phyloP scores from a whole-genome alignment of 2,113 vertebrate genomes.

The Cynopterus brachyotis region DNA sequence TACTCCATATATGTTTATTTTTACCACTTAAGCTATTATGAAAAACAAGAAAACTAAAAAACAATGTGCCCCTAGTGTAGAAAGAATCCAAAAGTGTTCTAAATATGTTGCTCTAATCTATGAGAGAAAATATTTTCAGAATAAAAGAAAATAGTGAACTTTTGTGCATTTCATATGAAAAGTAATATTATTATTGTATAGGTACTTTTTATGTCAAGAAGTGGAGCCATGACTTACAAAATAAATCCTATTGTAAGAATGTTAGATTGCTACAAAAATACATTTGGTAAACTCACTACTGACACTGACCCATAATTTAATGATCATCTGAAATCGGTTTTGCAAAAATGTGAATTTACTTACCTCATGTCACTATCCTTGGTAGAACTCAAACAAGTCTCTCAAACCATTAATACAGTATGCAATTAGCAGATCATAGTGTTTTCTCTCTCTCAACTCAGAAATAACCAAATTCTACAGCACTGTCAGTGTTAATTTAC shows the following conservation, averaged over 20 bases:
- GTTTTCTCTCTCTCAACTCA: neutral
- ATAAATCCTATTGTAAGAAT: neutral
- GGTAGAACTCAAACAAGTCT: neutral
- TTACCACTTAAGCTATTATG: neutral
- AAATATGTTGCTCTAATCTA: neutral
- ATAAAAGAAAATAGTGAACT: neutral
- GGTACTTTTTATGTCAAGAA: neutral
- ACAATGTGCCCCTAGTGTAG: neutral
- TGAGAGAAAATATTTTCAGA: neutral
- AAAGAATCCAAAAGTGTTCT: neutral
- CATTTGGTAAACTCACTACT: neutral
- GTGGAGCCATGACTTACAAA: neutral
- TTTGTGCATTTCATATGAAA: neutral
- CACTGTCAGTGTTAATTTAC: neutral
- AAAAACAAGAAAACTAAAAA: conserved; percentile 6
- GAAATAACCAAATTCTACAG: conserved; percentile 35
- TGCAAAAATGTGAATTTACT: neutral
- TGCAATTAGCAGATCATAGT: neutral
- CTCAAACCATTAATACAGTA: neutral
- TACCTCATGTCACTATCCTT: neutral
- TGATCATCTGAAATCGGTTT: neutral
- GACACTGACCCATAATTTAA: neutral
- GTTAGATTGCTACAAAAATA: neutral
- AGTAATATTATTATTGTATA: neutral
- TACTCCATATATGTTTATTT: neutral